A percentile compares a stretch with the other conserved stretches of the same genome.
Conservation (phyloP, 1,140 invertebrate genomes). For the Thalassaphorura encarpata region DNA sequence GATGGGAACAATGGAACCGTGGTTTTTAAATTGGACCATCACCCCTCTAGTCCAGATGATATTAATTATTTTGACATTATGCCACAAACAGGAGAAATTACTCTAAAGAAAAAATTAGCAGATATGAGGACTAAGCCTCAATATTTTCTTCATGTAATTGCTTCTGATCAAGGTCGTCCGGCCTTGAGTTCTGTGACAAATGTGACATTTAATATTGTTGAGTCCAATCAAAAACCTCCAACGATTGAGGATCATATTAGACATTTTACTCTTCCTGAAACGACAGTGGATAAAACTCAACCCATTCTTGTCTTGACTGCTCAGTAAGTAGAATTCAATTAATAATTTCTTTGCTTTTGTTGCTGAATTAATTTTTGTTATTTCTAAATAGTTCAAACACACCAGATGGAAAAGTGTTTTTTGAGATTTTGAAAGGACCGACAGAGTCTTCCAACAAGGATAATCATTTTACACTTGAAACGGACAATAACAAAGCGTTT, state of each 20-base stretch:
- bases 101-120: slow-evolving; percentile 57
- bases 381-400: no score
- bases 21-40: slow-evolving; percentile 48
- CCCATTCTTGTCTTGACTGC: no score
- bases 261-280: no score
- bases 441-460: slow-evolving; percentile 73
- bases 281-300: no score
- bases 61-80: slow-evolving; percentile 65
- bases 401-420: no score
- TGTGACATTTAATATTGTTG: slow-evolving; percentile 70
- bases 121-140: slow-evolving; percentile 42
- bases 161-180: slow-evolving; percentile 59
- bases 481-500: slow-evolving; percentile 52
- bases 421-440: slow-evolving; percentile 64
- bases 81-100: slow-evolving; percentile 63
- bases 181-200: slow-evolving; percentile 54
- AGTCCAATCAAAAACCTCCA: slow-evolving; percentile 77
- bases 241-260: no score
- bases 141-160: slow-evolving; percentile 61
- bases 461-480: slow-evolving; percentile 58
- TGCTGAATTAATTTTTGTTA: no score
- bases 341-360: no score
- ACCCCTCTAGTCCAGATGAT: slow-evolving; percentile 42
- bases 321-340: no score
- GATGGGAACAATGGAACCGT: slow-evolving; percentile 74